Conservation (phyloP, 2,113 vertebrate genomes). For the Prunella himalayana region DNA sequence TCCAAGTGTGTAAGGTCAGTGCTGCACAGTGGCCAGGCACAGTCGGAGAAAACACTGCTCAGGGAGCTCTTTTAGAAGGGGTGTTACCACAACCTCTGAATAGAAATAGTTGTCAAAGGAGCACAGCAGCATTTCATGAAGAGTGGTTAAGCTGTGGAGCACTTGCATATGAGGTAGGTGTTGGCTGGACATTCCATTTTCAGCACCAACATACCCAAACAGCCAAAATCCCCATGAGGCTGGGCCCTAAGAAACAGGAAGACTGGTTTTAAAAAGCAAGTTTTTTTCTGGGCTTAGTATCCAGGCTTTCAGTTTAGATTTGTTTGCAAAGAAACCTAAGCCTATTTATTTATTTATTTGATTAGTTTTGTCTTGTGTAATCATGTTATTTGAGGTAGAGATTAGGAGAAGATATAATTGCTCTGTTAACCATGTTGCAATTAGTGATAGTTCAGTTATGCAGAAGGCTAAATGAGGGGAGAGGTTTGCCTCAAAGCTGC, state of each 20-base stretch:
- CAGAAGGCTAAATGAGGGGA: neutral
- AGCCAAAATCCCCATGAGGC: neutral
- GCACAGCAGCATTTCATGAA: neutral
- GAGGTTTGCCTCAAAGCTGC: neutral
- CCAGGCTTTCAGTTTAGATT: neutral
- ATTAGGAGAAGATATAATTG: neutral
- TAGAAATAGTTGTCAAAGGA: neutral
- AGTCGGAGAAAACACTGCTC: neutral
- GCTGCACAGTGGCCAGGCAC: neutral
- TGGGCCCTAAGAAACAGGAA: neutral
- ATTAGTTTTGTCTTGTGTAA: neutral
- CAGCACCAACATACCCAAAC: neutral
- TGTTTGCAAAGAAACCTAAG: neutral
- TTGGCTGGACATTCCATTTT: neutral
- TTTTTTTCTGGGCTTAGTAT: neutral
- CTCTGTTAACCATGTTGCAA: neutral
- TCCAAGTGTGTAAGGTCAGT: neutral
- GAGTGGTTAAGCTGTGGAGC: neutral
- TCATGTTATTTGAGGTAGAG: neutral
- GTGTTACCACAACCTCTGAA: neutral
- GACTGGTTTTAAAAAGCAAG: neutral
- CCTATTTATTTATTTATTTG: neutral
- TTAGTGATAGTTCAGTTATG: neutral
- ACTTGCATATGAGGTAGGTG: neutral
- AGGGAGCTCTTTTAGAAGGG: neutral